Evolutionary conservation across 2,888 invertebrate genomes (phyloP).

Genomic region (Drosophila subquinaria): DNA sequence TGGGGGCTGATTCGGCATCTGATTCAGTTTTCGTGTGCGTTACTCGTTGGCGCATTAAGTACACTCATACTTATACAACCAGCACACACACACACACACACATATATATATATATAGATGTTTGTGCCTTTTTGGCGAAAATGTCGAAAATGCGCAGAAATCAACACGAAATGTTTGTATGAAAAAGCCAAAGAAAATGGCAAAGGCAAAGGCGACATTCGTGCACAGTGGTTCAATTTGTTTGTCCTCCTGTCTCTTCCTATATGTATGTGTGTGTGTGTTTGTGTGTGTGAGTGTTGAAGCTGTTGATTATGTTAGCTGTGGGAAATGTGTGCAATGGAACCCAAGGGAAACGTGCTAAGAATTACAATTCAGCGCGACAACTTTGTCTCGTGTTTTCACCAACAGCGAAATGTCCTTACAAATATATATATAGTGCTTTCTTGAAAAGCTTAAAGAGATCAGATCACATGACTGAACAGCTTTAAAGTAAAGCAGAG

Average conservation of each 20-base stretch:
- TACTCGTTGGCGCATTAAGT: constrained; percentile 73
- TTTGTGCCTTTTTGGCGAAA: constrained; percentile 74
- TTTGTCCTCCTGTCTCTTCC: neutral
- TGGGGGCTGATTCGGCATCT: constrained; percentile 63
- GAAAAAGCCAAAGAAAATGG: constrained; percentile 27
- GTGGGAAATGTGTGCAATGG: constrained; percentile 54
- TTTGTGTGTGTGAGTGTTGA: constrained; percentile 15
- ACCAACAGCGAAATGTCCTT: neutral
- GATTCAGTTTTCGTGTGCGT: constrained; percentile 58
- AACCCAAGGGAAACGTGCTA: constrained; percentile 44
- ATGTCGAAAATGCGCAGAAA: constrained; percentile 63
- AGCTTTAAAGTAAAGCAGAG: neutral
- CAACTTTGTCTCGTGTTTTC: constrained; percentile 12
- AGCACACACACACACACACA: constrained; percentile 18
- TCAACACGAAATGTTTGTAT: constrained; percentile 38
- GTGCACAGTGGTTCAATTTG: constrained; percentile 37
- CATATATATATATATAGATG: constrained; percentile 14
- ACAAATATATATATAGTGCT: neutral
- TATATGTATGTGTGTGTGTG: neutral
- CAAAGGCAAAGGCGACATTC: constrained; percentile 32
- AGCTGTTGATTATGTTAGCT: constrained; percentile 46
- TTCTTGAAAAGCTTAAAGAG: neutral
- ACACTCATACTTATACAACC: constrained; percentile 47
- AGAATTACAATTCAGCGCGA: constrained; percentile 38
- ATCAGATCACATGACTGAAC: neutral